A percentile compares a stretch with the other conserved stretches of the same genome.
phyloP scores from a whole-genome alignment of 1,140 invertebrate species.

The Zaprionus africanus region DNA sequence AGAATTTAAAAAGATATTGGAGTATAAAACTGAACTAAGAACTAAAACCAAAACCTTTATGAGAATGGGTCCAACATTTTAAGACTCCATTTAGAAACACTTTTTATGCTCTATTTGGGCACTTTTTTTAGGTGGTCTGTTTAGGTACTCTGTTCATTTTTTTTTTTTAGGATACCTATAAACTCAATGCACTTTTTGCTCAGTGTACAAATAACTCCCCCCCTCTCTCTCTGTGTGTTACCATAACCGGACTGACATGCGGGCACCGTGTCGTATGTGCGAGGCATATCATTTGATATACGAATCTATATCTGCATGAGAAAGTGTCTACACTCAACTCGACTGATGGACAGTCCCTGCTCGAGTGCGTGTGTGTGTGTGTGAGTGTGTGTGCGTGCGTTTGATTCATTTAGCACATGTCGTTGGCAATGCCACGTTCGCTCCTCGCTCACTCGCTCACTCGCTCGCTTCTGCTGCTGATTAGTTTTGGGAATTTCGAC shows the following conservation, averaged over 20 bases:
- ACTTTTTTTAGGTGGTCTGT: too few species aligned
- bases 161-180: too few species aligned
- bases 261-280: background rate
- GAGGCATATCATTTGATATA: constrained; percentile 40
- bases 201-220: constrained; percentile 3
- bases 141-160: too few species aligned
- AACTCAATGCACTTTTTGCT: background rate
- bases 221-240: constrained; percentile 13
- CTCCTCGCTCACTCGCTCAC: background rate
- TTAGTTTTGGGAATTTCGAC: constrained; percentile 75
- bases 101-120: too few species aligned
- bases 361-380: background rate
- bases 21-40: too few species aligned
- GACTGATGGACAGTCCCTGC: background rate
- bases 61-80: too few species aligned
- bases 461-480: constrained; percentile 46
- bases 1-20: too few species aligned
- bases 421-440: constrained; percentile 47
- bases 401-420: constrained; percentile 52
- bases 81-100: too few species aligned
- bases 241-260: constrained; percentile 21
- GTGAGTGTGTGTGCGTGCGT: constrained; percentile 14
- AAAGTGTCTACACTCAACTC: background rate
- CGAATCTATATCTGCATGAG: constrained; percentile 16
- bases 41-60: too few species aligned